Conservation (phyloP, 2,797 vertebrate genomes). For the Notolepis coatsorum region DNA sequence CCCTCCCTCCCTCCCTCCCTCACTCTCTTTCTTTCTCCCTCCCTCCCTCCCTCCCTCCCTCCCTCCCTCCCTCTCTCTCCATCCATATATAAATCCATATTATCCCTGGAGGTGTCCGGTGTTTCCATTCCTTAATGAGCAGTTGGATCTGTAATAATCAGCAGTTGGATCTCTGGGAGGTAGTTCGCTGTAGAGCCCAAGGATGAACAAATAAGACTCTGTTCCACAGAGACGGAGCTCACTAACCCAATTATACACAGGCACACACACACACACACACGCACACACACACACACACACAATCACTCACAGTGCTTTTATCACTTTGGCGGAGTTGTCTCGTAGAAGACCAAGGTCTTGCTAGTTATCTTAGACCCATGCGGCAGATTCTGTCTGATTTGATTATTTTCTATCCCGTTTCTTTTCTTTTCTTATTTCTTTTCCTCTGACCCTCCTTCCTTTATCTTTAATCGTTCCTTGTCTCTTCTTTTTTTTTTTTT, state of each 20-base stretch:
- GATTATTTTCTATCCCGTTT: constrained; percentile 32
- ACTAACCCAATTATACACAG: constrained; percentile 65
- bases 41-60: neutral
- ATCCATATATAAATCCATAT: constrained; percentile 27
- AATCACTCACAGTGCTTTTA: constrained; percentile 29
- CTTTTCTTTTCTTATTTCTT: neutral
- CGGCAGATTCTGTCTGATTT: constrained; percentile 26
- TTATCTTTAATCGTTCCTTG: constrained; percentile 5
- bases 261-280: neutral
- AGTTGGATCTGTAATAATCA: constrained; percentile 63
- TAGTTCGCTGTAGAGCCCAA: constrained; percentile 47
- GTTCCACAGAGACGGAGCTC: constrained; percentile 48
- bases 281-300: constrained; percentile 26
- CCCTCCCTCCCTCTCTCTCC: constrained; percentile 12
- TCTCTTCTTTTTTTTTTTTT: constrained; percentile 27
- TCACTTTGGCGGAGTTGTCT: constrained; percentile 9
- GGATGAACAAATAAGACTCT: constrained; percentile 64
- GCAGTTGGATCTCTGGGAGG: constrained; percentile 66
- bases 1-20: neutral
- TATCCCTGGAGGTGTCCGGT: constrained; percentile 17
- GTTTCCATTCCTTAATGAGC: constrained; percentile 54
- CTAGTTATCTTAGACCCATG: constrained; percentile 23
- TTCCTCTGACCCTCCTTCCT: constrained; percentile 11
- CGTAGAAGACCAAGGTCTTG: constrained; percentile 12
- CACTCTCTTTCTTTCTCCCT: neutral